Evolutionary conservation across 1,140 invertebrate genomes (phyloP), one percentile per base, ranked within the genome.

Genomic region (Bombus affinis): DNA sequence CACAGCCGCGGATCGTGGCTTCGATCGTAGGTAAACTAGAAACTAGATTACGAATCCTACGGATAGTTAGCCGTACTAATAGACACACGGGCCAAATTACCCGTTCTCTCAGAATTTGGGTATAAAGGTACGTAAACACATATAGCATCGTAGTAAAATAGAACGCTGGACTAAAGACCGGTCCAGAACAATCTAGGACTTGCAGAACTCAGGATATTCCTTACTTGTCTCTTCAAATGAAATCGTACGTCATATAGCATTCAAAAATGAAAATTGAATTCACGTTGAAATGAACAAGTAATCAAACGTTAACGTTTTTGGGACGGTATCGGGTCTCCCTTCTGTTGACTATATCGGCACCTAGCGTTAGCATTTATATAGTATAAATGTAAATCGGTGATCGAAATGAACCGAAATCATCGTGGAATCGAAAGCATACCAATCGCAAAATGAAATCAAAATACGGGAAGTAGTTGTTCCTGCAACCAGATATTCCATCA

Each of bases 21-120:
- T 79, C 90, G 89, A 87, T 86, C 88, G 88, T 91, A 88, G 85
- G 88, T 89, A 91, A 93, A 93, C 90, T 92, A 57, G 85, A 91
- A 94, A 94, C 92, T 93, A 88, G 88, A 93, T 93, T 93, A 92
- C 91, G 87, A 91, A 93, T 93, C 91, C 88, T 85, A 75, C 81
- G 86, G 90, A 92, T 92, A 92, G 92, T 93, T 92, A 87, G 84
- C 89, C 83, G 84, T 80, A 92, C 89, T 93, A 92, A 93, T 94
- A 92, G 91, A 92, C 91, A 92, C 83, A 84, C 77, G 86, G 83
- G 28, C 83, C 80, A 79, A 89, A 91, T 91, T 91, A 91, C 86
- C 73, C 62, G 65, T 68, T 87, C 57, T 53, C 39, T 22, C 57
- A 9, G 42, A 85, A 68, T 44, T 65, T 59, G 42, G 47, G 39